Evolutionary conservation across 2,888 invertebrate species (phyloP), one percentile per base, ranked within the genome.

Genomic region (Eupeodes latifasciatus): DNA sequence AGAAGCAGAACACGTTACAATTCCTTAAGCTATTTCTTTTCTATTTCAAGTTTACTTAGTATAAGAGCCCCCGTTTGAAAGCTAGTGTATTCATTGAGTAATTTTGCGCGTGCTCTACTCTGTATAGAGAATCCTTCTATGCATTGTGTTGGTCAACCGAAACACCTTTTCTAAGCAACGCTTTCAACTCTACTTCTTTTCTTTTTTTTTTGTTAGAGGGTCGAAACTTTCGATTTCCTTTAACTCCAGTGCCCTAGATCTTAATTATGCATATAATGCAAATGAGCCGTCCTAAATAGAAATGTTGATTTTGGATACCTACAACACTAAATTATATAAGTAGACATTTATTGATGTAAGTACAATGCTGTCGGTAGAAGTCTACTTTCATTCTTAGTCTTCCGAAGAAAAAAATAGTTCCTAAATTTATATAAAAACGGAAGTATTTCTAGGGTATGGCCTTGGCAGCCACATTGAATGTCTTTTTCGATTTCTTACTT

Each of bases 91-190:
- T 78, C 69, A 72, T 72, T 81, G 76, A 62, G 44, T 61, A 77
- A 74, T 67, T 75, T 85, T 69, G 88, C 88, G 88, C 85, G 85
- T 88, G 84, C 81, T 81, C 88, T 81, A 71, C 85, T 53, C 59
- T 36, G 12, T 12, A 59, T 34, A 55, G 47, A 61, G 16, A 6
- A 62, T 76, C 76, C 14, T 83, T 66, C 14, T 16, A 80, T 12
- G 16, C 59, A 75, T 72, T 79, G 78, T 85, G 77, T 80, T 87
- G 85, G 85, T 85, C 85, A 85, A 75, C 71, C 71, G 66, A 61
- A 87, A 77, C 80, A 81, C 77, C 72, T 67, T 67, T 57, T 74
- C 69, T 81, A 77, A 74, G 51, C 61, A 77, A 19, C 14, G 12
- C 49, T 83, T 61, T 83, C 61, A 40, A 10, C 27, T 49, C 12